phyloP scores from a whole-genome alignment of 2,797 vertebrate species.

The Bucorvus abyssinicus region DNA sequence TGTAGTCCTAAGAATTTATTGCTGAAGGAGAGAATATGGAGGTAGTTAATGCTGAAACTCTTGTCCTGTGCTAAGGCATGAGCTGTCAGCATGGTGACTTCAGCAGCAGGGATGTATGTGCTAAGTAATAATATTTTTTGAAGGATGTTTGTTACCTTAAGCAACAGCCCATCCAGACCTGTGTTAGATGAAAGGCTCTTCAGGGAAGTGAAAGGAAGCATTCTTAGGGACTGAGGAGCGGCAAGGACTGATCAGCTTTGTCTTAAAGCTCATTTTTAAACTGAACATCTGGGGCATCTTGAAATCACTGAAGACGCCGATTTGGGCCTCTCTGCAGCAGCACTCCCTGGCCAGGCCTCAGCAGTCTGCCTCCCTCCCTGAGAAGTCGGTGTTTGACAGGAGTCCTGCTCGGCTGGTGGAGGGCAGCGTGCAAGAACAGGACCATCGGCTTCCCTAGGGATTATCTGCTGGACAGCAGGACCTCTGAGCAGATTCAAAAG shows the following conservation, averaged over 20 bases:
- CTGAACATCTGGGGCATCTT: background rate
- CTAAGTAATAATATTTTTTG: background rate
- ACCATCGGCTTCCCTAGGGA: background rate
- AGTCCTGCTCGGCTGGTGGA: background rate
- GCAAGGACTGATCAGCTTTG: background rate
- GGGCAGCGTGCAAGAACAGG: background rate
- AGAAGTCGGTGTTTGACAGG: background rate
- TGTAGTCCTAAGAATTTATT: accelerated
- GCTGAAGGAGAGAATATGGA: background rate
- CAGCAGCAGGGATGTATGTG: background rate
- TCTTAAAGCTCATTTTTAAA: background rate
- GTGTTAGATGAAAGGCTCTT: background rate
- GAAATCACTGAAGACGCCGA: background rate
- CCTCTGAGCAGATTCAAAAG: background rate
- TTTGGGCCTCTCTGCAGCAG: background rate
- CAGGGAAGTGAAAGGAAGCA: background rate
- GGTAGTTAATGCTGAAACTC: background rate
- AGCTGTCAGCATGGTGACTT: background rate
- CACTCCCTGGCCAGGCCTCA: background rate
- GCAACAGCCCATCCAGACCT: background rate
- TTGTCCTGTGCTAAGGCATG: background rate
- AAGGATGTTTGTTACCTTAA: background rate
- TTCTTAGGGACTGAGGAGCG: background rate
- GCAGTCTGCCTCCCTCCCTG: background rate
- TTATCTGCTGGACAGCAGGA: background rate